These are phyloP conservation scores for Caenorhabditis wallacei DNA, from an alignment of 2,888 invertebrate genomes.

Conservation along the genomic window DNA sequence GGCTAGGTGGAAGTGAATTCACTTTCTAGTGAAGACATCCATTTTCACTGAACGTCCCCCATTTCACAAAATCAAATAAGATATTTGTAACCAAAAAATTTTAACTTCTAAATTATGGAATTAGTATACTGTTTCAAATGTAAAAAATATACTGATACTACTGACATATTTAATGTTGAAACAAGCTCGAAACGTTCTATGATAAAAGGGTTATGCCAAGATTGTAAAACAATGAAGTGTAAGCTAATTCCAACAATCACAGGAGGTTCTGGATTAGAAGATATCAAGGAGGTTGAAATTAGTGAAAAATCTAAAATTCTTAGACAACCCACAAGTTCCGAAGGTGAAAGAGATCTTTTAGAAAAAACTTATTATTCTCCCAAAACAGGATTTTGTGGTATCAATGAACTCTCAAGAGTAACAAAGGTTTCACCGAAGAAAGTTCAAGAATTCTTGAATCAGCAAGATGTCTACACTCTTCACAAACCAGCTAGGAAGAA, in stretches of 20 bases:
- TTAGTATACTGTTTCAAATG: constrained; percentile 31
- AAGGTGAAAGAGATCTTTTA: background rate
- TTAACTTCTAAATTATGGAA: constrained; percentile 26
- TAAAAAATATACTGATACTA: background rate
- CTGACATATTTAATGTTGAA: background rate
- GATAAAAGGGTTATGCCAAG: constrained; percentile 13
- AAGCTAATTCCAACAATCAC: background rate
- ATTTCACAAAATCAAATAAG: constrained; percentile 31
- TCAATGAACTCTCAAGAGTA: constrained; percentile 66
- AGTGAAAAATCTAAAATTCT: too few relatives aligned
- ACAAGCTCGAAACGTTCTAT: background rate
- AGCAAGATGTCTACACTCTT: constrained; percentile 72
- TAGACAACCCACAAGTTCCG: too few relatives aligned
- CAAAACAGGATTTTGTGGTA: constrained; percentile 67
- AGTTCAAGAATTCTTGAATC: constrained; percentile 66
- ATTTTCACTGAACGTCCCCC: constrained; percentile 33
- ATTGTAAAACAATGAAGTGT: background rate
- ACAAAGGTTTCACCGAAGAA: constrained; percentile 57
- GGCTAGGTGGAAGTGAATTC: constrained; percentile 8
- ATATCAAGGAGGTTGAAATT: too few relatives aligned
- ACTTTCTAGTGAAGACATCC: constrained; percentile 9
- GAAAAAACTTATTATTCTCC: constrained; percentile 65
- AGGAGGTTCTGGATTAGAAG: too few relatives aligned
- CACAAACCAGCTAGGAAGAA: constrained; percentile 72
- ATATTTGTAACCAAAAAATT: constrained; percentile 32